Base-by-base conservation (phyloP, 2,797 vertebrate species). In the Pangasius mekongensis region DNA sequence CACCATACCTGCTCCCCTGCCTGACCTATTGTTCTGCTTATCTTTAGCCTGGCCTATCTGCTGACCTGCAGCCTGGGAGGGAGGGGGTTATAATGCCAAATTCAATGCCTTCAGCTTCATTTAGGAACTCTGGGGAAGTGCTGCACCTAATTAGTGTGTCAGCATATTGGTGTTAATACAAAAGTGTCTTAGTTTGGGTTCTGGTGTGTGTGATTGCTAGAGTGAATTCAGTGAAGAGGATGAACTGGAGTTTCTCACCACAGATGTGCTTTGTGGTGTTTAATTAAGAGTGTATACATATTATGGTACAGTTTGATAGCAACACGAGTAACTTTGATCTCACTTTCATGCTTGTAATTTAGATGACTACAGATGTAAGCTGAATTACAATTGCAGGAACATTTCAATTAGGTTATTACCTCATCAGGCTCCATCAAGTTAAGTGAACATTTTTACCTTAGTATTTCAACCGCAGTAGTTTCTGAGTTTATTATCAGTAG, bases 1-100 rank as follows among this genome's bases (percentile, higher is more conserved):
- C 93, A 88, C 91, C 92, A 92, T 94, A 91, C 94, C 94, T 93
- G 94, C 91, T 92, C 93, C 93, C 92, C 94, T 91, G 91, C 91
- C 91, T 86, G 3, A 86, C 89, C 91, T 92, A 95, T 96, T 96
- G 96, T 96, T 89, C 92, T 67, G 87, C 94, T 95, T 96, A 96
- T 96, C 96, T 96, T 89, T 86, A 92, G 91, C 91, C 91, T 88
- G 90, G 83, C 47, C 92, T 93, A 93, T 94, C 93, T 92, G 89
- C 91, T 94, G 93, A 94, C 93, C 93, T 93, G 87, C 90, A 88
- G 93, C 94, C 92, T 88, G 94, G 91, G 91, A 91, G 91, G 88
- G 90, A 67, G 85, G 89, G 89, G 90, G 69, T 87, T 92, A 95
- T 92, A 92, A 91, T 85, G 83, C 89, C 87, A 91, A 90, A 91